Base-by-base conservation (phyloP, 2,797 vertebrate species). In the Diplodus puntazzo region DNA sequence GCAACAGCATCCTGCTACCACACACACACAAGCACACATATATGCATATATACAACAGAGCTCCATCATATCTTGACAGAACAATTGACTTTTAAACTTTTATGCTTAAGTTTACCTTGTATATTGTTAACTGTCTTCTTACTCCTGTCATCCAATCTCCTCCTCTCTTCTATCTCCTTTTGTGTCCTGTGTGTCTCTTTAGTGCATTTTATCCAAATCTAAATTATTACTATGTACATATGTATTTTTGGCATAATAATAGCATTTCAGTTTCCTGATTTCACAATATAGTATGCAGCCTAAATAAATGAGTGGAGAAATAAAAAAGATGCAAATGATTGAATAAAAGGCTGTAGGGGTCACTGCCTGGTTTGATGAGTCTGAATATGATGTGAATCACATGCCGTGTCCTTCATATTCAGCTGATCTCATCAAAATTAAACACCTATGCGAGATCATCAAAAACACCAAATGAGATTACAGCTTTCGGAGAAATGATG, bases 1-100 rank as follows among this genome's bases (percentile, higher is more conserved):
- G 80, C 79, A 85, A 82, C 66, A 69, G 53, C 82, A 75, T 80
- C 73, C 62, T 69, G 48, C 39, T 61, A 52, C 61, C 64, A 73
- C 68, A 80, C 68, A 77, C 43, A 77, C 46, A 70, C 20, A 76
- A 14, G 45, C 5, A 72, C 23, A 75, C 49, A 62, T 2, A 34
- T 30, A 25, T 25, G 25, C 25, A 25, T 25, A 63, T 45, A 69
- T 30, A 70, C 53, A 65, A 68, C 61, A 67, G 18, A 69, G 10
- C 0, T 72, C 11, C 60, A 74, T 55, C 39, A 55, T 20, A 78
- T 67, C 39, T 60, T 60, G 39, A 3, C 34, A 1, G 18, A 67
- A 48, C 14, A 71, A 14, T 23, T 72, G 27, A 74, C 25, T 72
- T 34, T 66, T 42, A 34, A 66, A 73, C 16, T 73, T 67, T 43